Evolutionary conservation across 1,140 invertebrate species (phyloP), one percentile per base, ranked within the genome.

Genomic region (Drosophila pallidifrons): DNA sequence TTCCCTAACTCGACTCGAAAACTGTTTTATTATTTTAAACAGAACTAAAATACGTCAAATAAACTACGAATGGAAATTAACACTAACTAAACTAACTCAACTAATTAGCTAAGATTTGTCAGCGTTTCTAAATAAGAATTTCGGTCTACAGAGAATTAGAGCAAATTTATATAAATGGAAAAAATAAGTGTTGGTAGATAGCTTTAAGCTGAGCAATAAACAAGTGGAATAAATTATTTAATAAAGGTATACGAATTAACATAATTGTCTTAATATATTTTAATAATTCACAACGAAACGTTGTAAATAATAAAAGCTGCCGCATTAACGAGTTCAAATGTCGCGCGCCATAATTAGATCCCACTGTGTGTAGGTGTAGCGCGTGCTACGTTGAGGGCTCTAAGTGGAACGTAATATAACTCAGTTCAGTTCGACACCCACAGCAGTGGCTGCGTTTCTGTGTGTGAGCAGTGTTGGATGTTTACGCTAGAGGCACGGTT

Each of bases 161-260:
- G 10, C 0, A 51, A 51, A 30, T n/a, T 4, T 10, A 35, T 49
- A 61, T 32, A 25, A 25, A 49, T 49, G 15, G 30, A 11, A 35
- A 60, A 49, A 15, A 41, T 25, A 25, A 25, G 20, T 25, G 49
- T 52, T 64, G 61, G 61, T 54, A 64, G 51, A 64, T 64, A 64
- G 61, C 61, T 64, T 64, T 64, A 64, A 64, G 61, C 61, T 52
- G 20, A 25, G 20, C 11, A 64, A 4, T 43, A 15, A 64, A 28
- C 11, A 30, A 52, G 16, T 7, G 30, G 35, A 57, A 51, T 20
- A 52, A 28, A 13, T 10, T 51, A 8, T 6, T 51, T 49, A 32
- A 60, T 46, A 28, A 64, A 64, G 16, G 47, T 28, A 43, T 30
- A 63, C 60, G 47, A 63, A 38, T 52, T 54, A 28, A 64, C 15